Base-by-base conservation (phyloP, 2,113 vertebrate species). In the Seriola rivoliana region DNA sequence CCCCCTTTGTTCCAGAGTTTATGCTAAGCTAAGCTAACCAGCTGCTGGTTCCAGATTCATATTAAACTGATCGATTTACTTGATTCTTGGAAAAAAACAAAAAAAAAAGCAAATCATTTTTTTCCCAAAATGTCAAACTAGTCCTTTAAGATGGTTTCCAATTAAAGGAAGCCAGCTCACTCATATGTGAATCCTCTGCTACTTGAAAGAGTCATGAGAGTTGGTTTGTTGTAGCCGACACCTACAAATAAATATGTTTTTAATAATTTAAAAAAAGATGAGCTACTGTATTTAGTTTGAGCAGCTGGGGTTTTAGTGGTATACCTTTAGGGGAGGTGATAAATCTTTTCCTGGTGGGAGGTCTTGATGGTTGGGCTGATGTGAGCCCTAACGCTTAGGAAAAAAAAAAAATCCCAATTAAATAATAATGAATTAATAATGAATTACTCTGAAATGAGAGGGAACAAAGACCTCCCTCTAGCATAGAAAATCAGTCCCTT, bases 261-360 rank as follows among this genome's bases (percentile, higher is more conserved):
- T 64, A 62, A 85, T 73, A 55, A 42, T 52, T 17, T 17, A 48
- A 17, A 57, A 67, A 63, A 77, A 71, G 71, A 69, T 67, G 46
- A 89, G 57, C 72, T 59, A 8, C 78, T 75, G 36, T 69, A n/a
- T 78, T 79, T 57, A 66, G 44, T 67, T 38, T 63, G 32, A 81
- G 52, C 58, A 77, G 75, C 70, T 40, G n/a, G 38, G 64, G 52
- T 81, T 83, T 87, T 72, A 68, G 62, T 58, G 68, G n/a, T 58
- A 12, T 32, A 72, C 42, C 75, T 78, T 60, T 62, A 67, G 76
- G 80, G 78, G 8, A 44, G 71, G 72, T 73, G 66, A 81, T 84
- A 71, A 85, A 85, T 67, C 55, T 63, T 66, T 66, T 40, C 71
- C 74, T 82, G 54, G 34, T 85, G 69, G 86, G 86, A 84, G 91